phyloP scores from a whole-genome alignment of 1,140 invertebrate species.

The Trissolcus basalis region DNA sequence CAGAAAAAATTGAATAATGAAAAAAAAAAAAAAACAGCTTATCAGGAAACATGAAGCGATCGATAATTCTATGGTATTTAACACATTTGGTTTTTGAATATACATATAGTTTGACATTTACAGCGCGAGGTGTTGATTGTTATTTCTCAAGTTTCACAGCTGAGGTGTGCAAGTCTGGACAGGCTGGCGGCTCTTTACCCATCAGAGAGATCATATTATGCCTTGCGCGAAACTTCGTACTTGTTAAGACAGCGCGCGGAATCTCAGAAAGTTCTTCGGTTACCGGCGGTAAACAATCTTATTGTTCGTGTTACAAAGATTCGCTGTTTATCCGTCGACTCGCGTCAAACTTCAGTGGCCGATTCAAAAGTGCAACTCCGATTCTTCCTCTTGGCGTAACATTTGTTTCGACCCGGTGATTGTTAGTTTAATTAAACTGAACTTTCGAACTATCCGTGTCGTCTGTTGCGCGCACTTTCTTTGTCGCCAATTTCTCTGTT shows the following conservation, averaged over 20 bases:
- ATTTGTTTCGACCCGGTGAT: constrained; percentile 26
- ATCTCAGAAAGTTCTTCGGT: constrained; percentile 40
- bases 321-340: constrained; percentile 31
- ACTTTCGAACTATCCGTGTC: constrained; percentile 43
- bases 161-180: constrained; percentile 38
- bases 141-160: constrained; percentile 58
- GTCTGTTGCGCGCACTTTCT: constrained; percentile 43
- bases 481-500: constrained; percentile 38
- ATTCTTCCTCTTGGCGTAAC: constrained; percentile 9
- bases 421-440: constrained; percentile 53
- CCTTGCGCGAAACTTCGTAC: constrained; percentile 37
- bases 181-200: constrained; percentile 20
- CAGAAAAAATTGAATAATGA: too few relatives aligned
- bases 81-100: too few relatives aligned
- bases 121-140: constrained; percentile 21
- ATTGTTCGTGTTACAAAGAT: constrained; percentile 36
- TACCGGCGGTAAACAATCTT: constrained; percentile 43
- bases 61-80: too few relatives aligned
- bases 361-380: constrained; percentile 26
- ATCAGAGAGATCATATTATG: not conserved
- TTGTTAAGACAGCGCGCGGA: constrained; percentile 43
- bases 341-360: constrained; percentile 39
- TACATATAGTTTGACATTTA: too few relatives aligned
- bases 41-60: too few relatives aligned
- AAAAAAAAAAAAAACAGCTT: too few relatives aligned